Evolutionary conservation across 2,113 vertebrate species (phyloP).

Genomic region (Porphyrio hochstetteri): DNA sequence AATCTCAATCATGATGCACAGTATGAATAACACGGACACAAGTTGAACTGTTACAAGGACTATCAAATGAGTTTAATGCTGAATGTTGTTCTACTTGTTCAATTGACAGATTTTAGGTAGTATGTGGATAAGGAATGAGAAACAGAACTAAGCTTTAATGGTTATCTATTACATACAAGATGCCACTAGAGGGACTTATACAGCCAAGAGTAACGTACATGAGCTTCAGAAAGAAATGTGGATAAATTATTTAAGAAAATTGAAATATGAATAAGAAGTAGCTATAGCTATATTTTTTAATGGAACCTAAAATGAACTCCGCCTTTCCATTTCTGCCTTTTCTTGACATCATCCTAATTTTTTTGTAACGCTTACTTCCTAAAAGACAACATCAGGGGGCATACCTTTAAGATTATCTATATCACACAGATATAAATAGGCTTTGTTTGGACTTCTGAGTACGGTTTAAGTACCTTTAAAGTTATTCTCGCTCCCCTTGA

Average conservation of each 20-base stretch:
- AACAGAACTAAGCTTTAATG: background rate
- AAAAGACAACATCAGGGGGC: background rate
- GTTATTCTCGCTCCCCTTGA: background rate
- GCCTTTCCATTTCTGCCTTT: background rate
- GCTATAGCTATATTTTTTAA: background rate
- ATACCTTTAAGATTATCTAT: background rate
- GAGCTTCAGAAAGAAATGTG: background rate
- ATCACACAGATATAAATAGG: background rate
- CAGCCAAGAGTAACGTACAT: slow-evolving; percentile 64
- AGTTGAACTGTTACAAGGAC: background rate
- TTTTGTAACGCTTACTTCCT: background rate
- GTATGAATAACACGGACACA: background rate
- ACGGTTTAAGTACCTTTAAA: background rate
- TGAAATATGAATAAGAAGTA: background rate
- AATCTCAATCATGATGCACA: background rate
- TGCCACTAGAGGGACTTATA: slow-evolving; percentile 83
- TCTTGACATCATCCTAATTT: background rate
- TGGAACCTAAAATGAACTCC: background rate
- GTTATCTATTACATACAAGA: slow-evolving; percentile 20
- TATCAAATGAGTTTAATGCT: background rate
- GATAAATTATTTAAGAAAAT: slow-evolving; percentile 16
- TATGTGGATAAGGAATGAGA: background rate
- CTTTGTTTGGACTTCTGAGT: background rate
- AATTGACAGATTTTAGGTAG: background rate
- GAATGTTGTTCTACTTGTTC: background rate